Conservation (phyloP, 2,888 invertebrate species). For the Lithosia quadra region DNA sequence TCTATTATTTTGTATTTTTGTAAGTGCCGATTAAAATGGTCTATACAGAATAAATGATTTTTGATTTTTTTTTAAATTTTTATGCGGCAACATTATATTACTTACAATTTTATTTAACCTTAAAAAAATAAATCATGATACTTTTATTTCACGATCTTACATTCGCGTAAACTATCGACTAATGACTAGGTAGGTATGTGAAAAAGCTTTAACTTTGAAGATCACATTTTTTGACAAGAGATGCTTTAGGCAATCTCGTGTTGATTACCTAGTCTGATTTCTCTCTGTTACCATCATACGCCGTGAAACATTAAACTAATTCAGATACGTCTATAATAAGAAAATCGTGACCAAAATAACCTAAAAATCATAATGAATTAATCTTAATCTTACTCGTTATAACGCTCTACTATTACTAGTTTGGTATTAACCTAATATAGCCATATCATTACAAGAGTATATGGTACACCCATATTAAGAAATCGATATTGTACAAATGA, state of each 20-base stretch:
- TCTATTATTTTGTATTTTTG: too few species aligned
- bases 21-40: too few species aligned
- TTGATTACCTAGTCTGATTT: background rate
- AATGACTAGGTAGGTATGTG: too few species aligned
- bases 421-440: conserved; percentile 4
- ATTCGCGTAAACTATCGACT: too few species aligned
- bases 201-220: too few species aligned
- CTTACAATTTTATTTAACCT: too few species aligned
- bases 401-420: background rate
- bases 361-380: background rate
- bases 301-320: background rate
- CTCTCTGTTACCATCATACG: background rate
- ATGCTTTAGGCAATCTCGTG: background rate
- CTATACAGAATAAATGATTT: too few species aligned
- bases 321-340: background rate
- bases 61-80: too few species aligned
- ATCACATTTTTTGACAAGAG: too few species aligned
- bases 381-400: background rate
- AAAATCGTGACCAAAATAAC: conserved; percentile 4
- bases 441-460: conserved; percentile 15
- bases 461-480: conserved; percentile 34
- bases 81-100: too few species aligned
- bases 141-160: too few species aligned
- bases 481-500: conserved; percentile 63
- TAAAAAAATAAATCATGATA: too few species aligned